A percentile compares a stretch with the other conserved stretches of the same genome.
Conservation (phyloP, 2,888 invertebrate genomes). For the Stenurella melanura region DNA sequence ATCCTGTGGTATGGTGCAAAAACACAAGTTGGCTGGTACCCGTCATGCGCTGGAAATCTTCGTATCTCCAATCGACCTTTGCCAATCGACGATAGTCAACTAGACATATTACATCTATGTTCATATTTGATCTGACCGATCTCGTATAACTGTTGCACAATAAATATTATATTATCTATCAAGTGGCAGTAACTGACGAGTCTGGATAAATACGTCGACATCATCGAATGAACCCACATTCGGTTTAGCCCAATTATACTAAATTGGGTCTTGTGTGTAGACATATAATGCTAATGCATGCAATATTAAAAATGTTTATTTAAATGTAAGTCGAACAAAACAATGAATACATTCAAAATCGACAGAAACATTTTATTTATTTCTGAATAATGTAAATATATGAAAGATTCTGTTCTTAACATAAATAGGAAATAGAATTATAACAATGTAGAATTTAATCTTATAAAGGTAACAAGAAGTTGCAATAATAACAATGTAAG, state of each 20-base stretch:
- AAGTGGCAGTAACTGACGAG: no score
- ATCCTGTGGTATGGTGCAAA: no score
- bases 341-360: slow-evolving; percentile 31
- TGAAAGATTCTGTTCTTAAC: slow-evolving; percentile 50
- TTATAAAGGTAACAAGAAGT: slow-evolving; percentile 61
- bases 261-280: neutral
- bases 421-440: slow-evolving; percentile 52
- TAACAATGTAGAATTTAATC: slow-evolving; percentile 58
- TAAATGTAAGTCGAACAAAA: slow-evolving; percentile 4
- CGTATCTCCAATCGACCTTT: no score
- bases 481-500: slow-evolving; percentile 53
- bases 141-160: no score
- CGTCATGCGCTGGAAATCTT: no score
- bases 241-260: neutral
- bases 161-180: no score
- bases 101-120: no score
- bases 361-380: slow-evolving; percentile 45
- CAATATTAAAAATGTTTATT: slow-evolving; percentile 23
- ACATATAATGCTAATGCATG: slow-evolving; percentile 14
- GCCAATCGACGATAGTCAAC: no score
- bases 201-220: no score
- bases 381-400: slow-evolving; percentile 52
- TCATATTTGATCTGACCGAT: no score
- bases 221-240: neutral
- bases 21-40: no score